A percentile compares a stretch with the other conserved stretches of the same genome.
Conservation (phyloP, 2,113 vertebrate species). For the Thryonomys swinderianus region DNA sequence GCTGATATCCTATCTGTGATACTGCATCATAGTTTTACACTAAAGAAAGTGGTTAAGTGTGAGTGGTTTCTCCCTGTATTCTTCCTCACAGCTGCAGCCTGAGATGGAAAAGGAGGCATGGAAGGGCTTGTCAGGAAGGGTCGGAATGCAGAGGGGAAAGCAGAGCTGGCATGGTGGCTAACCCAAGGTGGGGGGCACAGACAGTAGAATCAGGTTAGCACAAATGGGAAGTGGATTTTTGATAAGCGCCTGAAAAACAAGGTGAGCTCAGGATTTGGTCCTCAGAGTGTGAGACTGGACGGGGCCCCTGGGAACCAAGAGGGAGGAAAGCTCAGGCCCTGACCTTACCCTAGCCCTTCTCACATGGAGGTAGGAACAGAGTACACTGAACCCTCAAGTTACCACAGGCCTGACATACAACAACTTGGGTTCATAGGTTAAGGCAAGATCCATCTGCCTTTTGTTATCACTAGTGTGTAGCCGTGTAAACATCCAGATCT, state of each 20-base stretch:
- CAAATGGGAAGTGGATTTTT: background rate
- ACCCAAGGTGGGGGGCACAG: background rate
- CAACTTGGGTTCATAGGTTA: too few relatives aligned
- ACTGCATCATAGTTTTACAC: background rate
- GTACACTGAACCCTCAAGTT: too few relatives aligned
- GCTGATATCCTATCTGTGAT: background rate
- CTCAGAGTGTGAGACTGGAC: background rate
- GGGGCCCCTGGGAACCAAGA: background rate
- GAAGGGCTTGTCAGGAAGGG: too few relatives aligned
- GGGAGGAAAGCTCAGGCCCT: background rate
- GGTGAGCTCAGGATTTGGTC: too few relatives aligned
- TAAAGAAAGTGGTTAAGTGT: background rate
- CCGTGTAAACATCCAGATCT: too few relatives aligned
- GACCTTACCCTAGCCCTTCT: background rate
- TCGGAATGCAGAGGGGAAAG: background rate
- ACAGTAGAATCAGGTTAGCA: rapidly evolving
- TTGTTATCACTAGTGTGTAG: too few relatives aligned
- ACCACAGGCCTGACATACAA: too few relatives aligned
- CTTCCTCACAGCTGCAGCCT: background rate
- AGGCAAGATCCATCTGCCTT: too few relatives aligned
- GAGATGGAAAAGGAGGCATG: background rate
- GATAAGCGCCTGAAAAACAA: background rate
- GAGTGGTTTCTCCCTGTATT: background rate
- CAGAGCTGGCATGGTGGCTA: background rate
- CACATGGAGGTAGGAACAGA: rapidly evolving